Base-by-base conservation (phyloP, 2,888 invertebrate species). In the Ichneumon xanthorius region DNA sequence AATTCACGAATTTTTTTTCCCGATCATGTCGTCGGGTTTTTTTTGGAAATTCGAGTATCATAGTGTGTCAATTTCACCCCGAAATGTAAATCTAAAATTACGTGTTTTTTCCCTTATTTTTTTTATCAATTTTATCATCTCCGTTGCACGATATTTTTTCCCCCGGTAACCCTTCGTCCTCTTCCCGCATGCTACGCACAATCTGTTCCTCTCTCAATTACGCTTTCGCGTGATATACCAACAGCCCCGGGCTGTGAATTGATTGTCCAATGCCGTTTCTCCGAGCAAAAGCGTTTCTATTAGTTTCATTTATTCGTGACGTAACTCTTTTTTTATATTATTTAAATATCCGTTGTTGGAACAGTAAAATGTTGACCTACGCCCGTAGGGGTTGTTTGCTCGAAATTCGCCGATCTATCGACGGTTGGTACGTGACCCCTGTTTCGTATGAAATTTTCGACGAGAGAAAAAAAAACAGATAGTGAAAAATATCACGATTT, bases 171-270 rank as follows among this genome's bases (percentile, higher is more conserved):
- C 48, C 16, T 50, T 45, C 50, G 30, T 70, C 30, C 16, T 9
- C 48, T 11, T 30, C n/a, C 48, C 68, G 48, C 11, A 45, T 3
- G 7, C 68, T 7, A 45, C 48, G 30, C 37, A 33, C 19, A 6
- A 37, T 37, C 14, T 40, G 22, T 55, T 55, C 55, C 53, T 37
- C n/a, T 37, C 22, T 26, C 58, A 11, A 37, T 19, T 37, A 37
- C 55, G 72, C 33, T 55, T 37, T 37, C 72, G 37, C 72, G 55
- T 55, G 72, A 72, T 72, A 72, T 72, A 53, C n/a, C 37, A 37
- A 40, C 72, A 55, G 22, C 19, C 72, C 22, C 72, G 72, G 55
- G 72, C 53, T 58, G 37, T 11, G 58, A 72, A 72, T 55, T 55
- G 72, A 72, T 58, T 58, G 58, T 58, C 26, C 58, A 14, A 55